Evolutionary conservation across 1,140 invertebrate species (phyloP).

Genomic region (Zaprionus davidi): DNA sequence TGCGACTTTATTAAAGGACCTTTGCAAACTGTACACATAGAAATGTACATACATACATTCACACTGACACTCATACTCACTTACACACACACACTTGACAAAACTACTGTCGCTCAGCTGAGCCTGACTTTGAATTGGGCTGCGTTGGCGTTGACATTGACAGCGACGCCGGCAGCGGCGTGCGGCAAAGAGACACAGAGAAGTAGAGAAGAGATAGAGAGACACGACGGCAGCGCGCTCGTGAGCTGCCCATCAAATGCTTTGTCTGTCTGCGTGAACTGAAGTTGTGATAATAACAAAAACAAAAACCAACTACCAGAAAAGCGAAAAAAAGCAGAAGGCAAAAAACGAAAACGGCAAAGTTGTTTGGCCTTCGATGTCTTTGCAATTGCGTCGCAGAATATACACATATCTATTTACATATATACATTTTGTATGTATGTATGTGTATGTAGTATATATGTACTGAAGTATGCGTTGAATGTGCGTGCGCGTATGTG

Average conservation of each 20-base stretch:
- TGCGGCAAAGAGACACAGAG: slow-evolving; percentile 10
- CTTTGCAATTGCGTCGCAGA: slow-evolving; percentile 82
- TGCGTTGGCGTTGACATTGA: slow-evolving; percentile 10
- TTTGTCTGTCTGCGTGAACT: slow-evolving; percentile 23
- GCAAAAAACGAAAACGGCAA: slow-evolving; percentile 65
- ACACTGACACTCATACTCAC: background rate
- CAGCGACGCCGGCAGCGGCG: slow-evolving; percentile 53
- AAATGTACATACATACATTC: background rate
- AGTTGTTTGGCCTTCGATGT: slow-evolving; percentile 82
- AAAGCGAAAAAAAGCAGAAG: slow-evolving; percentile 47
- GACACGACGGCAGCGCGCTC: slow-evolving; percentile 7
- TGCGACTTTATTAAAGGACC: slow-evolving; percentile 59
- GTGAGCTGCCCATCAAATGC: slow-evolving; percentile 24
- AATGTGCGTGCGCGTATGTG: background rate
- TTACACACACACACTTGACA: background rate
- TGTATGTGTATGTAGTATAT: slow-evolving; percentile 20
- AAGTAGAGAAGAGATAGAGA: background rate
- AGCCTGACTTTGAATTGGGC: slow-evolving; percentile 13
- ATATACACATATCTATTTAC: slow-evolving; percentile 54
- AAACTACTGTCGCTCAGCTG: slow-evolving; percentile 1
- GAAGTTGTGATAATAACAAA: slow-evolving; percentile 73
- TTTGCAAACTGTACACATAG: slow-evolving; percentile 16
- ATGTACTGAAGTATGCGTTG: slow-evolving; percentile 11
- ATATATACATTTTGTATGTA: slow-evolving; percentile 11
- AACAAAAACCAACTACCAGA: slow-evolving; percentile 50